Percentiles rank a stretch among this genome's conserved stretches.
Evolutionary conservation across 2,888 invertebrate species (phyloP).

Genomic region (Diogma glabrata): DNA sequence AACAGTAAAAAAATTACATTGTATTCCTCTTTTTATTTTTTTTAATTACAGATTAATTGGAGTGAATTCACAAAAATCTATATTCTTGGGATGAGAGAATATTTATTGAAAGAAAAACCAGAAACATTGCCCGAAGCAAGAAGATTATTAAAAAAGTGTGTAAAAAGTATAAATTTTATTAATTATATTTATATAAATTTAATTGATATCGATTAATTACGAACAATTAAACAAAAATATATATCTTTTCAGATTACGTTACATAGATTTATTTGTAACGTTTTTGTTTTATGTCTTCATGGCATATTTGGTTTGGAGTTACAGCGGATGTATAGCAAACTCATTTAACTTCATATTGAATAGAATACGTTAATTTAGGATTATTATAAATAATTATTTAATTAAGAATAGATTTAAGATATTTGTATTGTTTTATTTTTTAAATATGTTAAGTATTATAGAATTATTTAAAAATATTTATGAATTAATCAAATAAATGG

Average conservation of each 20-base stretch:
- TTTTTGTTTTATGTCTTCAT: slow-evolving; percentile 25
- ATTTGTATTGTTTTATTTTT: no score
- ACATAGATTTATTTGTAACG: slow-evolving; percentile 37
- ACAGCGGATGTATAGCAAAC: no score
- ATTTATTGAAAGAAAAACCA: slow-evolving; percentile 71
- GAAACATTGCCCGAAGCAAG: slow-evolving; percentile 60
- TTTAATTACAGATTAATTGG: slow-evolving; percentile 41
- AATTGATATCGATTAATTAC: neutral
- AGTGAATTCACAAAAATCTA: slow-evolving; percentile 55
- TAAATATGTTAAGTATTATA: no score
- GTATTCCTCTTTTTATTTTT: slow-evolving; percentile 17
- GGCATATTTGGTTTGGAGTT: slow-evolving; percentile 34
- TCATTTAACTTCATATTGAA: no score
- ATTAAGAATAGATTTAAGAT: no score
- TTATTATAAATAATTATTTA: no score
- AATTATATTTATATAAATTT: neutral
- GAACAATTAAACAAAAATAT: neutral
- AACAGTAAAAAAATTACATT: no score
- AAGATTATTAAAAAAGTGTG: slow-evolving; percentile 24
- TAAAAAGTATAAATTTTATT: slow-evolving; percentile 11
- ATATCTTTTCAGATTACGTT: slow-evolving; percentile 38
- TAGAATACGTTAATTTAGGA: no score
- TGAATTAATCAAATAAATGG: no score
- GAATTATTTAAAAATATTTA: no score
- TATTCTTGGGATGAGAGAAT: slow-evolving; percentile 72